These are phyloP conservation scores for Stegodyphus dumicola DNA, from an alignment of 1,140 invertebrate genomes.

Conservation along the genomic window DNA sequence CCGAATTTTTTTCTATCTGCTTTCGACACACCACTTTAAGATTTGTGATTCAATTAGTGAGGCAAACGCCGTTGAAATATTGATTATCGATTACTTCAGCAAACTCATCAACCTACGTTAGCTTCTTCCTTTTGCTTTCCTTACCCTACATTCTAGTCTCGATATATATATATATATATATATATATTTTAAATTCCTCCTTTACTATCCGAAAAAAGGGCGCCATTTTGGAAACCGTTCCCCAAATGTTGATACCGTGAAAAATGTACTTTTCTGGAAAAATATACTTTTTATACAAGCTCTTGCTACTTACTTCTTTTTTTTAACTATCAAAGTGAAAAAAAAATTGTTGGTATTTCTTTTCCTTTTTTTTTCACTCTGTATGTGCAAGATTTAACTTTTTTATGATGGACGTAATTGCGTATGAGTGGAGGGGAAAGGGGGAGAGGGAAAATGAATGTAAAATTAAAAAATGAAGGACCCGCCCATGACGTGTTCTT, in stretches of 20 bases:
- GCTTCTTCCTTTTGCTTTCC: too few relatives aligned
- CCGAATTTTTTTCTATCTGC: not conserved
- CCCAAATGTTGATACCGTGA: not conserved
- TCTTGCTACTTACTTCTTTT: too few relatives aligned
- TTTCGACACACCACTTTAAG: not conserved
- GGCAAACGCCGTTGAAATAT: slow-evolving; percentile 29
- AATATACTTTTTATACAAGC: not conserved
- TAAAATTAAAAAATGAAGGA: slow-evolving; percentile 1
- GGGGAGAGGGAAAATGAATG: not conserved
- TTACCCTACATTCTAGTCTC: too few relatives aligned
- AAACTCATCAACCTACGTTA: slow-evolving; percentile 13
- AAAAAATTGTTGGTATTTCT: not conserved
- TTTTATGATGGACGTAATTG: slow-evolving; percentile 35
- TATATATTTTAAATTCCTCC: not conserved
- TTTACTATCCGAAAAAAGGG: slow-evolving; percentile 2
- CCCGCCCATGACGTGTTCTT: slow-evolving; percentile 45
- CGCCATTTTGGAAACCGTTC: not conserved
- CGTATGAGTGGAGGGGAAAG: not conserved
- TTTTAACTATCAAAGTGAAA: too few relatives aligned
- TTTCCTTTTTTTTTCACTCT: not conserved
- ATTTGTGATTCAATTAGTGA: slow-evolving; percentile 42
- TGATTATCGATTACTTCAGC: slow-evolving; percentile 38
- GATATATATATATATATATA: too few relatives aligned
- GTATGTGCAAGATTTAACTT: not conserved
- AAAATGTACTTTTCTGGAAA: slow-evolving; percentile 1